A percentile compares a stretch with the other conserved stretches of the same genome.
Conservation (phyloP, 2,888 invertebrate genomes). For the Cremastinae sp. region DNA sequence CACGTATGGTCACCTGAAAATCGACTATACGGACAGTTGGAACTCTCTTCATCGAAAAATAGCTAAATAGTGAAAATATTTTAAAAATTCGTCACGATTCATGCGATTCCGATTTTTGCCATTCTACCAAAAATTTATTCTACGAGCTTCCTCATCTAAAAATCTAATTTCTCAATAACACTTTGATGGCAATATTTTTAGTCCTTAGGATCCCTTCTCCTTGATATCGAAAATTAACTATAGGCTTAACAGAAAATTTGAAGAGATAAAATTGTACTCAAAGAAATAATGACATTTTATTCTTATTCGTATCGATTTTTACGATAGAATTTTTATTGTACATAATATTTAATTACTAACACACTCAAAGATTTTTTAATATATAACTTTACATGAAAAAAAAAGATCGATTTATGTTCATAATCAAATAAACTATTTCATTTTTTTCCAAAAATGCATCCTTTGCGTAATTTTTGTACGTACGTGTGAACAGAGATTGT, state of each 20-base stretch:
- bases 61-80: conserved; percentile 79
- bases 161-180: conserved; percentile 11
- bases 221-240: no score
- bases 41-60: conserved; percentile 90
- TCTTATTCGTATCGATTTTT: conserved; percentile 6
- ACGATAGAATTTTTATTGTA: conserved; percentile 17
- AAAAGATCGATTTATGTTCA: not conserved
- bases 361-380: not conserved
- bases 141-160: conserved; percentile 5
- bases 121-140: not conserved
- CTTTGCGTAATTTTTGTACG: conserved; percentile 5
- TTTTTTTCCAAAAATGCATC: not conserved
- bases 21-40: conserved; percentile 92
- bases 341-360: not conserved
- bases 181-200: no score
- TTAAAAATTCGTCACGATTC: not conserved
- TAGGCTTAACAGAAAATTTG: no score
- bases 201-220: no score
- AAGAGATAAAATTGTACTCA: not conserved
- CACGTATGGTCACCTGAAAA: conserved; percentile 89
- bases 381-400: not conserved
- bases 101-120: conserved; percentile 1
- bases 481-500: conserved; percentile 13
- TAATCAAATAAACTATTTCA: no score
- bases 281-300: conserved; percentile 12